Base-by-base conservation (phyloP, 2,888 invertebrate genomes). In the Lycocerus yunnanus region DNA sequence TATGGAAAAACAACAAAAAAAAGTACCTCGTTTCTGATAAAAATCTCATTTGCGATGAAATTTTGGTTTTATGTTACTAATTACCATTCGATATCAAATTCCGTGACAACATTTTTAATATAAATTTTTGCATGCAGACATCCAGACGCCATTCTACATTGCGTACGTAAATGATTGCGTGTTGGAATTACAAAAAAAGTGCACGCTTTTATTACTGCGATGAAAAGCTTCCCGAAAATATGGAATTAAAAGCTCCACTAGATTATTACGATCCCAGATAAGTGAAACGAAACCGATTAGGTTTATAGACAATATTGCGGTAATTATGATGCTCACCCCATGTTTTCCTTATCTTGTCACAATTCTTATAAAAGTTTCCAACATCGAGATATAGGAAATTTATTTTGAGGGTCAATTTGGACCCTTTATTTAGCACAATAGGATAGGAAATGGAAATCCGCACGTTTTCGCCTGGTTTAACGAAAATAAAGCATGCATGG, bases 121-220 rank as follows among this genome's bases (percentile, higher is more conserved):
- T 18, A 63, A 63, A 60, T 60, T 60, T 63, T 63, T 63, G 13
- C 61, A 20, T 63, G 61, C 20, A 63, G 61, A 63, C 61, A 63
- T 63, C 20, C n/a, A 16, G 61, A 63, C 61, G 61, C n/a, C 43
- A 43, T 43, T 43, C 43, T 6, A n/a, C 43, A 43, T 43, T 43
- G 43, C 43, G 43, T 43, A 43, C 43, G 43, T 43, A 43, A 43
- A 43, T 43, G 43, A 43, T 43, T 43, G 43, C 43, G 43, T 43
- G 43, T 1, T 43, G 43, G 43, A 43, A 43, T 43, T 43, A 43
- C n/a, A 43, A 43, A 43, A 43, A 43, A 43, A 43, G 6, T n/a
- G 43, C 43, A 43, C 43, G 43, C 43, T 43, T 43, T 43, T 43
- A 43, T 43, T 43, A 43, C n/a, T 43, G 43, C 43, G n/a, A 43